Base-by-base conservation (phyloP, 2,113 vertebrate species). In the Oncorhynchus masou region DNA sequence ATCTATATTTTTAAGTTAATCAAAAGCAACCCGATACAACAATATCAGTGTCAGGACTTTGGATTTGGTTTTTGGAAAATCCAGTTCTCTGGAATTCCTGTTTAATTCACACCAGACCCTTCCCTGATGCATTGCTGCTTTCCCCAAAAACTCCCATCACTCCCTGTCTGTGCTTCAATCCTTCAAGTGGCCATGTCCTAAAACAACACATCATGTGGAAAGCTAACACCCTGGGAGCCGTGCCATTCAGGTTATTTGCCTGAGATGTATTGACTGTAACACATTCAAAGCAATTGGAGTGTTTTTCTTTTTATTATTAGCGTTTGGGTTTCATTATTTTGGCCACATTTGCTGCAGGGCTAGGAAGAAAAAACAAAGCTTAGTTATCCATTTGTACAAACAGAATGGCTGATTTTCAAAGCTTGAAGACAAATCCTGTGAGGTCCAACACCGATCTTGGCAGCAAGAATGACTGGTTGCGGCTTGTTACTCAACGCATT, bases 21-120 rank as follows among this genome's bases (percentile, higher is more conserved):
- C 67, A 76, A 72, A 68, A 70, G 73, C 70, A 73, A 75, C 66
- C 29, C 24, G 65, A 59, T 73, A 59, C 71, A 57, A 67, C 60
- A 70, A 54, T 25, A 66, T 75, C 48, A 70, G 45, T 11, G n/a
- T 68, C 73, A 74, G 72, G 79, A 77, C 49, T 70, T 69, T 81
- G 73, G 79, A 80, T 27, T 39, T n/a, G 62, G 31, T 62, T 70
- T 49, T 68, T 73, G 45, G 67, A 76, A 76, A 79, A 76, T 39
- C 16, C 20, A 67, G 54, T 64, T n/a, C 39, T 71, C 64, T 25
- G 72, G 75, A 67, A 84, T 73, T 74, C 73, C 51, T 68, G 3
- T 15, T 48, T 73, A 81, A 81, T 84, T 73, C 49, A 75, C 65
- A 78, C 27, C 79, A 81, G 80, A 62, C 29, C 67, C 22, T 75